These are phyloP conservation scores for Apogon hyalosoma DNA, from an alignment of 2,797 vertebrate genomes.

Conservation along the genomic window DNA sequence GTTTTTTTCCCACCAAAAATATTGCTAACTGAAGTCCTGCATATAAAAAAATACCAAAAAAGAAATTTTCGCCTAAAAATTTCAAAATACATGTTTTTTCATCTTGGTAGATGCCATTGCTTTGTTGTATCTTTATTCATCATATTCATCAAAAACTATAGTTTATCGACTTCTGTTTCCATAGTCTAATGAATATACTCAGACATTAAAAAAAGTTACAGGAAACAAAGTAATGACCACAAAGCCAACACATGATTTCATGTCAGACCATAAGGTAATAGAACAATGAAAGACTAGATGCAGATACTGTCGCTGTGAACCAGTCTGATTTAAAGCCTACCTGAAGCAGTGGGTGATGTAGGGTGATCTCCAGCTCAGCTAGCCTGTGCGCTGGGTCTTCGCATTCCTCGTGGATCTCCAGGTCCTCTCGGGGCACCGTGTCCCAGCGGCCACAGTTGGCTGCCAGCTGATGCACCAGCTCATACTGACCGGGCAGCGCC, in stretches of 20 bases:
- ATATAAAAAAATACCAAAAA: no score
- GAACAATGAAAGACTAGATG: not conserved
- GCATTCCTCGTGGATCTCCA: conserved; percentile 90
- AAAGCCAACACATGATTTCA: not conserved
- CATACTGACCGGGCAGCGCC: conserved; percentile 94
- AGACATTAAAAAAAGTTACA: not conserved
- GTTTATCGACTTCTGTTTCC: not conserved
- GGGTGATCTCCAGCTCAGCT: conserved; percentile 95
- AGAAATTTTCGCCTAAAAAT: no score
- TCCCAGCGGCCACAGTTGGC: conserved; percentile 94
- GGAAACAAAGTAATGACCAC: not conserved
- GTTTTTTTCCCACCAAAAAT: no score
- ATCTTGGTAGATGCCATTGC: not conserved
- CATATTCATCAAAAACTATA: not conserved
- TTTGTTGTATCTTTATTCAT: not conserved
- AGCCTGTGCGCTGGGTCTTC: conserved; percentile 90
- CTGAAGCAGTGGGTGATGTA: conserved; percentile 92
- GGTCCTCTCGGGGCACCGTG: conserved; percentile 93
- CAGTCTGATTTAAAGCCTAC: conserved; percentile 67
- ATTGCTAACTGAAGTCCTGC: no score
- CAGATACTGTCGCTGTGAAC: not conserved
- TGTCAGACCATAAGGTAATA: not conserved
- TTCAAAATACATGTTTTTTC: not conserved
- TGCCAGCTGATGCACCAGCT: conserved; percentile 92
- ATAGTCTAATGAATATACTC: not conserved